Conservation (phyloP, 2,797 vertebrate species). For the Acanthiza pusilla region DNA sequence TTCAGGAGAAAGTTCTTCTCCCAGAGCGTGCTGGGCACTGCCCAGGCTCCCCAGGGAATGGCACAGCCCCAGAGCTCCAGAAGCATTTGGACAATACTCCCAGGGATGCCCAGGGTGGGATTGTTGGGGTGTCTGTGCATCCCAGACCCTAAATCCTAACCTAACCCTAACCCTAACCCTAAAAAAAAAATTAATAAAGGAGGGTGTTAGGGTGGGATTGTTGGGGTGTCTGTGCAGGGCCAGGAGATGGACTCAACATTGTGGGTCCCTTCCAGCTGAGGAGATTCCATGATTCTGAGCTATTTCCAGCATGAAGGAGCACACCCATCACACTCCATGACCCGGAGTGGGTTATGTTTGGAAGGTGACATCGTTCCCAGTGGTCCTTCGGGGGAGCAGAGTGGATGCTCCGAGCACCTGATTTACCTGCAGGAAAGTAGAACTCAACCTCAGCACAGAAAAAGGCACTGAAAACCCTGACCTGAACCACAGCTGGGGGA, state of each 20-base stretch:
- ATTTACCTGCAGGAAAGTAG: not conserved
- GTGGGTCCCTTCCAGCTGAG: not conserved
- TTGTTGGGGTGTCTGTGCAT: not conserved
- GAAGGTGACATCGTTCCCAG: not conserved
- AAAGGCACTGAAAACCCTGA: not conserved
- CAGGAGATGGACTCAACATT: not conserved
- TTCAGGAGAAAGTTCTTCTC: not conserved
- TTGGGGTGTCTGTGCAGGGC: not conserved
- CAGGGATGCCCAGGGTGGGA: not conserved
- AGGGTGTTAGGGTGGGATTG: not conserved
- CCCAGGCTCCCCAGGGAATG: not conserved
- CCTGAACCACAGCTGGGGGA: not conserved
- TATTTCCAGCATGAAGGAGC: not conserved
- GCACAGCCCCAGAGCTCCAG: not conserved
- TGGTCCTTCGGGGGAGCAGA: not conserved
- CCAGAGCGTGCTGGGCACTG: not conserved
- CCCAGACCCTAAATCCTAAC: no score
- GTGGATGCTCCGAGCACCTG: not conserved
- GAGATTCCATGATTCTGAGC: rapidly evolving
- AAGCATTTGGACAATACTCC: rapidly evolving
- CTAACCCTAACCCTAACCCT: no score
- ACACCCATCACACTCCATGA: not conserved
- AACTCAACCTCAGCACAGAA: not conserved
- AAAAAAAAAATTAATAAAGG: no score
- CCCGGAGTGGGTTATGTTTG: not conserved